Base-by-base conservation (phyloP, 1,140 invertebrate species). In the Zaprionus gabonicus region DNA sequence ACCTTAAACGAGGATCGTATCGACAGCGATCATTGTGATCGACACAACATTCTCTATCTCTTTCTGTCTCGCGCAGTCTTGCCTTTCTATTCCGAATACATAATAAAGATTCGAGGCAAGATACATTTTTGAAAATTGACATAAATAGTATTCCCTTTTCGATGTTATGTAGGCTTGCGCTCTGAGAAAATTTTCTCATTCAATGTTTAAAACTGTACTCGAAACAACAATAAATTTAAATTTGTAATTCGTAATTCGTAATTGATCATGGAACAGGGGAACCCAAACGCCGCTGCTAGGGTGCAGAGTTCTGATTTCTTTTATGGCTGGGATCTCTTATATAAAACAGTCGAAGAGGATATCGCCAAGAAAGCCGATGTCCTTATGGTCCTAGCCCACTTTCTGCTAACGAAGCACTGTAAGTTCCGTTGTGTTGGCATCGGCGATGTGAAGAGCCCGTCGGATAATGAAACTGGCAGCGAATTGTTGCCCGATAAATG, bases 281-380 rank as follows among this genome's bases (percentile, higher is more conserved):
- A 7, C 13, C 15, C 64, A n/a, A 23, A 27, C 9, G 1, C 12
- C 12, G 34, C 3, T 6, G 28, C 12, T 17, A 41, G 58, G 9
- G 0, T 25, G 17, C 34, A 12, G 1, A 13, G 1, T 13, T 17
- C 31, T 91, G 73, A 73, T n/a, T 77, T 67, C 34, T 91, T 95
- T 36, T 96, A 96, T 92, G 96, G 96, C 10, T 96, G 96, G 94
- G 96, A 96, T 88, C 91, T 96, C 64, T 92, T 96, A 27, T 95
- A 95, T 75, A 94, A 94, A 73, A 93, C 94, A 20, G 94, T 95
- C 56, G 94, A 94, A 79, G 93, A 93, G 49, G 94, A 95, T 84
- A 92, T 96, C 6, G 93, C 91, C 46, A 95, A 94, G 75, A 96
- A 96, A 91, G 94, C 95, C 78, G 96, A 97, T 92, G 92, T 96